Evolutionary conservation across 92 coral and sea anemone species (phyloP).

Genomic region (Palythoa heliodiscus): DNA sequence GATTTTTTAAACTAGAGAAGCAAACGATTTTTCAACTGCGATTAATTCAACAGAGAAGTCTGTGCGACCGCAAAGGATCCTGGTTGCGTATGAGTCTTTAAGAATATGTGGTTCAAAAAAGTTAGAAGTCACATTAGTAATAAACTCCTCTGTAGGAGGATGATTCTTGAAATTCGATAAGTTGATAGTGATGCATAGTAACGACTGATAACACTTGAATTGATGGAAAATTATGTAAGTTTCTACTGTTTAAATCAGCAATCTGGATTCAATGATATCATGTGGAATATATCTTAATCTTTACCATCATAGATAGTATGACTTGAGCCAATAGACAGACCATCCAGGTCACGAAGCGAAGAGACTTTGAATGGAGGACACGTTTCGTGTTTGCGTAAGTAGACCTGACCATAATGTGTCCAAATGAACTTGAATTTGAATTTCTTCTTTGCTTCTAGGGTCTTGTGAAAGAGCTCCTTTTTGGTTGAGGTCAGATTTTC

Average conservation of each 20-base stretch:
- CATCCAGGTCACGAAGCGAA: conserved; percentile 19
- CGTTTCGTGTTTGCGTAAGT: conserved; percentile 28
- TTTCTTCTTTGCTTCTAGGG: conserved; percentile 28
- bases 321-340: conserved; percentile 3
- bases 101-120: conserved; percentile 46
- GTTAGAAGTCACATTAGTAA: conserved; percentile 17
- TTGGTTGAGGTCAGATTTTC: conserved; percentile 42
- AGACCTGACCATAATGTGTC: conserved; percentile 32
- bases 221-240: not conserved
- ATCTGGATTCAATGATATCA: conserved; percentile 6
- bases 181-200: conserved; percentile 18
- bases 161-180: conserved; percentile 14
- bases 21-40: no score
- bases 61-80: no score
- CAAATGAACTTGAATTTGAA: conserved; percentile 35
- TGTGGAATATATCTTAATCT: conserved; percentile 15
- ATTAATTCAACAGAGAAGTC: no score
- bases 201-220: conserved; percentile 19
- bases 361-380: conserved; percentile 36
- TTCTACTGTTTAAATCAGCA: not conserved
- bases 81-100: no score
- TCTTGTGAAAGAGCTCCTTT: conserved; percentile 37
- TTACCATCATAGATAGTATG: conserved; percentile 20
- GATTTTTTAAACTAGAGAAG: no score
- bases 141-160: conserved; percentile 28